A percentile compares a stretch with the other conserved stretches of the same genome.
These are phyloP conservation scores for Eunapius fragilis DNA, from an alignment of 37 sponge, comb jelly and placozoan species.

Conservation along the genomic window DNA sequence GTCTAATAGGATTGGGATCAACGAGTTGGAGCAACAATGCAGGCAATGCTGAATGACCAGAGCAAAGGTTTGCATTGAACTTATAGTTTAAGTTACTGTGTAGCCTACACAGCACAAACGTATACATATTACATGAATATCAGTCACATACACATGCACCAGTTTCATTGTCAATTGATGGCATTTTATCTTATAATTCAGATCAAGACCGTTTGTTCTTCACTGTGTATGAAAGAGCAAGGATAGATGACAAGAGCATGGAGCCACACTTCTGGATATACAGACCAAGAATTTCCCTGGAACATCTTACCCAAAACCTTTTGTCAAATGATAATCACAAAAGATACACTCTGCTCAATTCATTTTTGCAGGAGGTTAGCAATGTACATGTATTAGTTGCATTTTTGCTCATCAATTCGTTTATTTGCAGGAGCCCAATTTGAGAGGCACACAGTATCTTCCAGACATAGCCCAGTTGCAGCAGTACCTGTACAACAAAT, in stretches of 20 bases:
- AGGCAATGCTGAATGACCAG: constrained; percentile 48
- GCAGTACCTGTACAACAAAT: constrained; percentile 35
- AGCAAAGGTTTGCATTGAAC: constrained; percentile 50
- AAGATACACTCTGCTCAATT: constrained; percentile 52
- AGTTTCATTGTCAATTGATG: no score
- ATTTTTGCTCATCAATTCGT: background rate
- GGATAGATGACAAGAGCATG: constrained; percentile 1
- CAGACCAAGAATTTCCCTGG: constrained; percentile 54
- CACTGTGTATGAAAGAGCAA: constrained; percentile 57
- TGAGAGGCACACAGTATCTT: constrained; percentile 75
- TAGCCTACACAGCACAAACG: no score
- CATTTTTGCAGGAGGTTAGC: constrained; percentile 58
- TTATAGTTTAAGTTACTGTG: no score
- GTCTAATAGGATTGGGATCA: constrained; percentile 8
- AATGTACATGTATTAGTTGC: background rate
- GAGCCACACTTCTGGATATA: constrained; percentile 71
- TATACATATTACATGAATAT: no score
- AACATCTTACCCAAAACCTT: constrained; percentile 47
- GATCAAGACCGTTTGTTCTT: constrained; percentile 70
- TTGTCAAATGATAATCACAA: constrained; percentile 20
- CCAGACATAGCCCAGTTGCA: constrained; percentile 75
- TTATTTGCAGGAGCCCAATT: constrained; percentile 46
- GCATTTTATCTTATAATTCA: background rate
- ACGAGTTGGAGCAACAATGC: constrained; percentile 12
- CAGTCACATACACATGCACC: no score